phyloP scores from a whole-genome alignment of 92 coral and sea anemone species.

The Porites evermanni region DNA sequence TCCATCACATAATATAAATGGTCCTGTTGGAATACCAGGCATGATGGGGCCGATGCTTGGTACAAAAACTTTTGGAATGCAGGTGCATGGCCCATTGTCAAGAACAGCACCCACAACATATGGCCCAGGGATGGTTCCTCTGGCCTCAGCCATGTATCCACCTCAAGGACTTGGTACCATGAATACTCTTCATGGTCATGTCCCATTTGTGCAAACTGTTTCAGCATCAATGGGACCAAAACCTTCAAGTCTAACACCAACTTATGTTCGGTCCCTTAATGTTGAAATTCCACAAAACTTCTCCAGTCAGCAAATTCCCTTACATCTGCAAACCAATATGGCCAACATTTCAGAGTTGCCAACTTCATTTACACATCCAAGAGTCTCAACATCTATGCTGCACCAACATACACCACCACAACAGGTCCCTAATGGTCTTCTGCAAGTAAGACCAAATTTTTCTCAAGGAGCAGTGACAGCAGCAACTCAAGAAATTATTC shows the following conservation, averaged over 20 bases:
- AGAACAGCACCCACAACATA: constrained; percentile 23
- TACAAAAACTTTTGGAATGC: constrained; percentile 11
- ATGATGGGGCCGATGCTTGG: constrained; percentile 12
- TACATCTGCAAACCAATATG: constrained; percentile 35
- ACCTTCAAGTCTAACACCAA: constrained; percentile 79
- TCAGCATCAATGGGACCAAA: constrained; percentile 82
- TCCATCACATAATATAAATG: constrained; percentile 6
- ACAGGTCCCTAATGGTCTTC: constrained; percentile 35
- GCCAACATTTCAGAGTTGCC: constrained; percentile 22
- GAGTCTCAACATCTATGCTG: constrained; percentile 10
- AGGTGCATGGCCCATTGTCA: constrained; percentile 15
- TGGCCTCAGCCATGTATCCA: constrained; percentile 22
- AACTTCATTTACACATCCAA: constrained; percentile 21
- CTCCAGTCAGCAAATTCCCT: constrained; percentile 33
- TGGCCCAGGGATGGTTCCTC: constrained; percentile 30
- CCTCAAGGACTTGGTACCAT: constrained; percentile 20
- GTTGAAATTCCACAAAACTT: constrained; percentile 37
- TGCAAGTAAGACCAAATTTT: constrained; percentile 45
- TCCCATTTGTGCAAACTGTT: constrained; percentile 78
- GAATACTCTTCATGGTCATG: constrained; percentile 27
- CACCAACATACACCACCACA: constrained; percentile 27
- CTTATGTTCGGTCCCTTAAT: constrained; percentile 57
- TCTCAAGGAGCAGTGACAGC: constrained; percentile 29
- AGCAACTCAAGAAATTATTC: constrained; percentile 84
- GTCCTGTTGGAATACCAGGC: constrained; percentile 20